Percentiles rank a stretch among this genome's conserved stretches.
Evolutionary conservation across 2,797 vertebrate genomes (phyloP).

Genomic region (Myotis vivesi): DNA sequence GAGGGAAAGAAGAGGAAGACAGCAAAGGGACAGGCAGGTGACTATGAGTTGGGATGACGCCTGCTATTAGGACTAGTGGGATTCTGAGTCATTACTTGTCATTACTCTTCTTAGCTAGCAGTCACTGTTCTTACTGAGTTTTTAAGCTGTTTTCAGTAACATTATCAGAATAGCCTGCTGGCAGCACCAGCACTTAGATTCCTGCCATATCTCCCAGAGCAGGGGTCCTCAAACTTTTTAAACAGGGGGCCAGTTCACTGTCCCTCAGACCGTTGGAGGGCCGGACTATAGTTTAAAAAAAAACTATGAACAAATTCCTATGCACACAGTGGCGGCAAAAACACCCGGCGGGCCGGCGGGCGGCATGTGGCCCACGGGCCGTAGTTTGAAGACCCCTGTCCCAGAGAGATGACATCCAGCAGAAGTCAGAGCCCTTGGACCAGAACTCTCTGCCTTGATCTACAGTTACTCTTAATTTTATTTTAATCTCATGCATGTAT

Average conservation of each 20-base stretch:
- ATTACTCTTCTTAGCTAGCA: not conserved
- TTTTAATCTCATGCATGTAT: not conserved
- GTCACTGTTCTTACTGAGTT: not conserved
- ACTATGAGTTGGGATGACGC: not conserved
- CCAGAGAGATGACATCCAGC: not conserved
- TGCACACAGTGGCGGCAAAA: no score
- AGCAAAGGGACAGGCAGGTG: rapidly evolving
- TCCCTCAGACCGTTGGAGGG: no score
- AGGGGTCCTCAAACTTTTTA: no score
- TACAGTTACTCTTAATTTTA: not conserved
- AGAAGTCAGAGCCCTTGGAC: not conserved
- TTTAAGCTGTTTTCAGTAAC: not conserved
- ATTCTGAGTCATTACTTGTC: not conserved
- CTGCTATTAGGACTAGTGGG: not conserved
- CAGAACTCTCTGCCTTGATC: not conserved
- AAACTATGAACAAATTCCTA: no score
- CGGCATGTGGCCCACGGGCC: no score
- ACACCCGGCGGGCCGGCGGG: no score
- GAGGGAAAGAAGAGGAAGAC: not conserved
- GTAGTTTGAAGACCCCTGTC: not conserved
- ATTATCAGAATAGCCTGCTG: no score
- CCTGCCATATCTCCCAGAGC: no score
- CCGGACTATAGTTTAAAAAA: no score
- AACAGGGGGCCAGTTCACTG: no score
- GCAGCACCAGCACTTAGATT: not conserved